Conservation (phyloP, 2,888 invertebrate genomes). For the Tipula lateralis region DNA sequence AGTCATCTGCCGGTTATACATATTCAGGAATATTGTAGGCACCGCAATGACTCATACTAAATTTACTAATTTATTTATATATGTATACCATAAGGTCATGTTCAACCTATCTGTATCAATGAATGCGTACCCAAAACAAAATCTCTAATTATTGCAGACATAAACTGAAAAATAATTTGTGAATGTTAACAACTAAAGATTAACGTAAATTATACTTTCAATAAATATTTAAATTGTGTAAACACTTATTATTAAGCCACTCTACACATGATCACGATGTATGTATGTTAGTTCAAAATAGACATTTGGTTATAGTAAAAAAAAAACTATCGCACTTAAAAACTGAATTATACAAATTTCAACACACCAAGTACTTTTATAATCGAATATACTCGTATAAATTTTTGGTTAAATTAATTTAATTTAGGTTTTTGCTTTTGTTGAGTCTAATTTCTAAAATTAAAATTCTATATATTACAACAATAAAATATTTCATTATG, state of each 20-base stretch:
- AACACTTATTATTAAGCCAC: neutral
- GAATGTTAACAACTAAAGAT: neutral
- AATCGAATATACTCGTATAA: neutral
- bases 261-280: neutral
- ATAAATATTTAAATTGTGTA: neutral
- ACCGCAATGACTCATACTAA: too few relatives aligned
- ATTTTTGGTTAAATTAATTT: neutral
- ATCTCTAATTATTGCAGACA: neutral
- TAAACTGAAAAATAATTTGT: neutral
- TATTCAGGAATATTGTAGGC: too few relatives aligned
- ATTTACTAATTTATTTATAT: too few relatives aligned
- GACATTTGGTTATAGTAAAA: neutral
- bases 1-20: too few relatives aligned
- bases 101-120: neutral
- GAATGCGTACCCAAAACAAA: neutral
- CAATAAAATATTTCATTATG: neutral
- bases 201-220: constrained; percentile 9
- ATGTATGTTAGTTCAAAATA: too few relatives aligned
- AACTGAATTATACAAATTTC: neutral
- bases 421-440: neutral
- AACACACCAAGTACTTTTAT: neutral
- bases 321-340: neutral
- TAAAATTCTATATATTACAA: neutral
- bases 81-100: neutral
- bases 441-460: neutral